Percentiles rank a stretch among this genome's conserved stretches.
phyloP scores from a whole-genome alignment of 2,888 invertebrate species.

The Nezara viridula region DNA sequence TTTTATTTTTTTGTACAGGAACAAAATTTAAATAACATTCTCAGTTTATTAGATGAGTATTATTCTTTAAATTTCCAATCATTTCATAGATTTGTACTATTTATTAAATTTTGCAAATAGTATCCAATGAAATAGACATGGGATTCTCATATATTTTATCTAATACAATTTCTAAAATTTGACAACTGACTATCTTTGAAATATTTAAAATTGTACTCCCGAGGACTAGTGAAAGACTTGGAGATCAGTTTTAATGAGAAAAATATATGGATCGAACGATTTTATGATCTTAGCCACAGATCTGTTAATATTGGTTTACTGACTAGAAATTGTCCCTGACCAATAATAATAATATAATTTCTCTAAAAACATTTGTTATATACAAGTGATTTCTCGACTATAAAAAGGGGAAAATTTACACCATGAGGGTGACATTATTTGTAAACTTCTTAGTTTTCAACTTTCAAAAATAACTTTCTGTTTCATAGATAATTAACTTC shows the following conservation, averaged over 20 bases:
- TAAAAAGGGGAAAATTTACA: too few species aligned
- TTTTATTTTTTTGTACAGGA: not conserved
- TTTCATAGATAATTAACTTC: too few species aligned
- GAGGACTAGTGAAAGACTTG: not conserved
- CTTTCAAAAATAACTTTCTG: too few species aligned
- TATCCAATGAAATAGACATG: not conserved
- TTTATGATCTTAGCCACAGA: not conserved
- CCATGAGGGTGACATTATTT: too few species aligned
- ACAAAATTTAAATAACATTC: not conserved
- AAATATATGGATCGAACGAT: not conserved
- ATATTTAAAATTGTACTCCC: not conserved
- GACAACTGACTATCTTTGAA: not conserved
- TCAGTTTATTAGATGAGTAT: not conserved
- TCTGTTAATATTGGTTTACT: not conserved
- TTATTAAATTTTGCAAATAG: not conserved
- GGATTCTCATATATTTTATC: not conserved
- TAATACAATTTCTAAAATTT: not conserved
- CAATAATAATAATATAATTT: not conserved
- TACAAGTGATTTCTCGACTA: too few species aligned
- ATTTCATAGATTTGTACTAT: not conserved
- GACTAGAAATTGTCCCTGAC: constrained; percentile 1
- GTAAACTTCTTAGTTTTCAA: too few species aligned
- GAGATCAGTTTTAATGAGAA: not conserved
- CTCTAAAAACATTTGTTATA: not conserved
- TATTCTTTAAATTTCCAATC: not conserved